Percentiles rank a stretch among this genome's conserved stretches.
These are phyloP conservation scores for Rhabditoides inermis DNA, from an alignment of 2,888 invertebrate genomes.

Conservation along the genomic window DNA sequence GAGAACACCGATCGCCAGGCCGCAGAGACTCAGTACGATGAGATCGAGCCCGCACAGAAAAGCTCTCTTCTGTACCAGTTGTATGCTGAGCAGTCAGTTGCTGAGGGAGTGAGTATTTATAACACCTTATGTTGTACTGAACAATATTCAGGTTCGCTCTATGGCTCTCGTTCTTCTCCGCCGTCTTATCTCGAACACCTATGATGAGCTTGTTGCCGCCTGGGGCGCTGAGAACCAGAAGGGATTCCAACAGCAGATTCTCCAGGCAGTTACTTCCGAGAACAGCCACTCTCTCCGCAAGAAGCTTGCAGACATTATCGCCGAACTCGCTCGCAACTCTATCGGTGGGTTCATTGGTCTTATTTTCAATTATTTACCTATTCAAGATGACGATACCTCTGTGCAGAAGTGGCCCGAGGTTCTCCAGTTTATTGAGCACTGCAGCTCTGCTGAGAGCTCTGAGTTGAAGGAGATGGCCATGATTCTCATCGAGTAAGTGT, in stretches of 20 bases:
- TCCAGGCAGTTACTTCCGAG: conserved; percentile 67
- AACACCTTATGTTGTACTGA: neutral
- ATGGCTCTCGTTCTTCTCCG: conserved; percentile 90
- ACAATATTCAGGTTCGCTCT: conserved; percentile 63
- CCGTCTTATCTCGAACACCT: conserved; percentile 70
- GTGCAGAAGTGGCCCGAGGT: conserved; percentile 65
- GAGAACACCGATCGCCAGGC: too few species aligned
- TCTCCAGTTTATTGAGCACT: conserved; percentile 81
- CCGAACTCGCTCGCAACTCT: conserved; percentile 58
- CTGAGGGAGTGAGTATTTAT: too few species aligned
- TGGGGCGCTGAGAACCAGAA: conserved; percentile 59
- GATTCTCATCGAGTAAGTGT: conserved; percentile 77
- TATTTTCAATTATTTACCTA: neutral
- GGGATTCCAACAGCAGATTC: conserved; percentile 58
- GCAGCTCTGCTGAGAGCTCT: conserved; percentile 74
- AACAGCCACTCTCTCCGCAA: conserved; percentile 65
- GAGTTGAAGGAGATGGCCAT: conserved; percentile 84
- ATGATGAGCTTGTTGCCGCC: conserved; percentile 67
- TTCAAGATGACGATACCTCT: conserved; percentile 38
- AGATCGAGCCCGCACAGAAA: too few species aligned
- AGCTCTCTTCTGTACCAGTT: too few species aligned
- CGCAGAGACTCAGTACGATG: too few species aligned
- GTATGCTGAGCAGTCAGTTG: too few species aligned
- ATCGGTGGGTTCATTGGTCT: conserved; percentile 56
- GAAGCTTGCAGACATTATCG: conserved; percentile 17